Conservation (phyloP, 2,888 invertebrate species). For the Rhimphoctona megacephalus region DNA sequence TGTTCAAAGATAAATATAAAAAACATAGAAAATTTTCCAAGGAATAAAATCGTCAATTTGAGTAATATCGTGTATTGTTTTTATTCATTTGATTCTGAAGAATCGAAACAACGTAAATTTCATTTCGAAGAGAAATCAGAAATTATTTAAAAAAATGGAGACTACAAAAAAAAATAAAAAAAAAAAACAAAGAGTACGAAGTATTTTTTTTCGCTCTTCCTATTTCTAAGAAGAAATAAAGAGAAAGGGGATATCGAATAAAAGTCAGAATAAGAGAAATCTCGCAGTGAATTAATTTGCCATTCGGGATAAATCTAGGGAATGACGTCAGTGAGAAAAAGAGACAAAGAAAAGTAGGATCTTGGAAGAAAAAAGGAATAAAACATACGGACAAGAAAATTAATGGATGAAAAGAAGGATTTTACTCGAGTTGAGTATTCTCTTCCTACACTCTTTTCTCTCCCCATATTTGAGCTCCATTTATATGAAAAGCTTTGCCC, state of each 20-base stretch:
- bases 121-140: too few species aligned
- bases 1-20: background rate
- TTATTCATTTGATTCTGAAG: too few species aligned
- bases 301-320: conserved; percentile 5
- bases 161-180: background rate
- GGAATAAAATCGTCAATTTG: background rate
- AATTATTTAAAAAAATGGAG: background rate
- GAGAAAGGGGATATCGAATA: background rate
- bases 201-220: background rate
- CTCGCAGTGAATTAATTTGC: conserved; percentile 15
- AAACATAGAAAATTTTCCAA: too few species aligned
- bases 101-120: too few species aligned
- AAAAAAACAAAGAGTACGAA: background rate
- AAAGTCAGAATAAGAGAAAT: conserved; percentile 26
- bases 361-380: conserved; percentile 51
- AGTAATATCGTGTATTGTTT: too few species aligned
- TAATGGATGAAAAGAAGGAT: conserved; percentile 69
- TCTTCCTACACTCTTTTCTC: background rate
- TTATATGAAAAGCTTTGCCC: conserved; percentile 76
- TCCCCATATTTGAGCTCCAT: conserved; percentile 72
- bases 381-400: conserved; percentile 61
- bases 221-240: background rate
- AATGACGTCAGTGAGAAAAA: conserved; percentile 29
- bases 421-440: conserved; percentile 68
- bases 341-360: background rate